Base-by-base conservation (phyloP, 30 jellyfish, hydroid and myxozoan genomes). In the Hydractinia symbiolongicarpus region DNA sequence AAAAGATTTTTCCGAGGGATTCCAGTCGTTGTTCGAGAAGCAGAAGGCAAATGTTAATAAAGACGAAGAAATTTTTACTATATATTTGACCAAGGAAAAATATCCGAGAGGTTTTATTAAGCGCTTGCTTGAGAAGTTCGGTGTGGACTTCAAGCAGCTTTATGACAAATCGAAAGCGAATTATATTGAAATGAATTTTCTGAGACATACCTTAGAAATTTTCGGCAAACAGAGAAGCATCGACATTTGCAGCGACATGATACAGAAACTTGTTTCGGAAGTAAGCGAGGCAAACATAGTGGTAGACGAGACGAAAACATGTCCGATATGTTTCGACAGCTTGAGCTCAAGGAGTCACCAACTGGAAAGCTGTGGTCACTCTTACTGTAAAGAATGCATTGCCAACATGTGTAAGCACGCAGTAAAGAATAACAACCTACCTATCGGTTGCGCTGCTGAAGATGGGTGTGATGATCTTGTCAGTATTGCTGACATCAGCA, bases 321-420 rank as follows among this genome's bases (percentile, higher is more conserved):
- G 80, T 53, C 80, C 80, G 60, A 71, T 71, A 5, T 71, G 80
- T 71, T 71, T 71, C 50, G 80, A 71, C 67, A 58, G n/a, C 9
- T n/a, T 71, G 56, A 7, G 40, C 30, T 7, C 80, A n/a, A 71
- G 5, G 15, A 52, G 80, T 19, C 67, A 71, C 80, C 56, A n/a
- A 71, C 60, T 71, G 56, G 56, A 71, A 50, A 71, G 55, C 50
- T 71, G 80, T 15, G 30, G 60, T 71, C 80, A 71, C 60, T n/a
- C 53, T 15, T 71, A 71, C 3, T 71, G 80, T 52, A 71, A 19
- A 19, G 80, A 71, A 52, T 71, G 80, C 50, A 19, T 71, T 71
- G 40, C 40, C 8, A 58, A 58, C 8, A 71, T 71, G 80, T 71
- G 80, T 19, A 4, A 71, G 40, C 80, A 71, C n/a, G 80, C 80